Percentiles rank a stretch among this genome's conserved stretches.
Evolutionary conservation across 2,888 invertebrate genomes (phyloP).

Genomic region (Limnephilus rhombicus): DNA sequence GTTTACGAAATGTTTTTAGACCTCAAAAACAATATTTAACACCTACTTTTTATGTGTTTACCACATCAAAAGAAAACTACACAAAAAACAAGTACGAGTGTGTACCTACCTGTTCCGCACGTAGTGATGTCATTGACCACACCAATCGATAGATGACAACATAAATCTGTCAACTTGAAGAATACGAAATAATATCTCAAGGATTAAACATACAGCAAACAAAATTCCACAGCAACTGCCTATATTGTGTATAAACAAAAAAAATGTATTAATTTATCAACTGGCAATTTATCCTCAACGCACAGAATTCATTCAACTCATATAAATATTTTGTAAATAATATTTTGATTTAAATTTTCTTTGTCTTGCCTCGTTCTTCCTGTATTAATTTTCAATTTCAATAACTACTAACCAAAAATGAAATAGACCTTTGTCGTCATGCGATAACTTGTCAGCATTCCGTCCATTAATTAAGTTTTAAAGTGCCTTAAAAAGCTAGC

Average conservation of each 20-base stretch:
- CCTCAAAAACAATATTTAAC: not conserved
- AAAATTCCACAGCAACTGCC: not conserved
- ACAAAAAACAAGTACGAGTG: not conserved
- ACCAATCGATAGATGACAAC: not conserved
- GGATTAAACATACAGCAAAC: not conserved
- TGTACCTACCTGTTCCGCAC: too few species aligned
- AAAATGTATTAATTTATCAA: not conserved
- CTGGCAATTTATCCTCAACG: not conserved
- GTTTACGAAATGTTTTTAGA: too few species aligned
- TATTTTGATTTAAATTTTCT: not conserved
- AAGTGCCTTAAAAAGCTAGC: not conserved
- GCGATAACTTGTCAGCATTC: constrained; percentile 57
- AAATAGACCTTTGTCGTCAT: not conserved
- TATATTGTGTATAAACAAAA: too few species aligned
- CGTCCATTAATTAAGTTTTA: constrained; percentile 52
- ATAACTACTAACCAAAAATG: constrained; percentile 43
- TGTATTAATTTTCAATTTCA: constrained; percentile 53
- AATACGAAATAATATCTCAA: not conserved
- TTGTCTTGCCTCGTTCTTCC: not conserved
- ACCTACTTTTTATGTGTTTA: not conserved
- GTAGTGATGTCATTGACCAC: not conserved
- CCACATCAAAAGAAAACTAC: not conserved
- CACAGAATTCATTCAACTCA: not conserved
- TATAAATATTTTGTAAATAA: not conserved
- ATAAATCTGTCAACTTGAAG: not conserved